phyloP scores from a whole-genome alignment of 2,888 invertebrate species.

The Smittia sp. region DNA sequence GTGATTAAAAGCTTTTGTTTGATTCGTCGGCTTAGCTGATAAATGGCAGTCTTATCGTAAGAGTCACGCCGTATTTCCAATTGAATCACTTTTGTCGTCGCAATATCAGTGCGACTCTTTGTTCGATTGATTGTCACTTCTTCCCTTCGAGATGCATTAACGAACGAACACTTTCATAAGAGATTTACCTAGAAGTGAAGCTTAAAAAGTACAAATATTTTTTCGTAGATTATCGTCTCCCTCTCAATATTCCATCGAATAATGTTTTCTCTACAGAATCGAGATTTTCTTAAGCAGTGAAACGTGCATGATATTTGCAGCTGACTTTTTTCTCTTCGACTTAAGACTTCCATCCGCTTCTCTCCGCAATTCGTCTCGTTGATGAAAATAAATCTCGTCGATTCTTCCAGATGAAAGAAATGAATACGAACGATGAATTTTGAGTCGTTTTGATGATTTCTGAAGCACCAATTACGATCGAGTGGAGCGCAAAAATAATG shows the following conservation, averaged over 20 bases:
- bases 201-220: conserved; percentile 30
- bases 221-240: neutral
- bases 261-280: neutral
- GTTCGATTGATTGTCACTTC: neutral
- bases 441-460: no score
- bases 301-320: conserved; percentile 20
- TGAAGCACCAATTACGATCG: no score
- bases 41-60: conserved; percentile 8
- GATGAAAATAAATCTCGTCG: conserved; percentile 5
- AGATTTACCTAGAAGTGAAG: neutral
- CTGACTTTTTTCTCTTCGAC: conserved; percentile 8
- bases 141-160: neutral
- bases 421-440: no score
- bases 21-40: neutral
- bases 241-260: neutral
- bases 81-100: neutral
- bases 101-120: neutral
- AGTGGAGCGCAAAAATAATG: no score
- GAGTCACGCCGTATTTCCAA: neutral
- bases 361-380: neutral
- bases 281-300: conserved; percentile 11
- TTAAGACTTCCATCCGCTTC: neutral
- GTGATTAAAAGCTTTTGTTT: neutral
- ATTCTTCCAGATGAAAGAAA: conserved; percentile 3
- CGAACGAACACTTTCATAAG: conserved; percentile 18